These are phyloP conservation scores for Scophthalmus maximus DNA, from an alignment of 2,113 vertebrate species.

Conservation along the genomic window DNA sequence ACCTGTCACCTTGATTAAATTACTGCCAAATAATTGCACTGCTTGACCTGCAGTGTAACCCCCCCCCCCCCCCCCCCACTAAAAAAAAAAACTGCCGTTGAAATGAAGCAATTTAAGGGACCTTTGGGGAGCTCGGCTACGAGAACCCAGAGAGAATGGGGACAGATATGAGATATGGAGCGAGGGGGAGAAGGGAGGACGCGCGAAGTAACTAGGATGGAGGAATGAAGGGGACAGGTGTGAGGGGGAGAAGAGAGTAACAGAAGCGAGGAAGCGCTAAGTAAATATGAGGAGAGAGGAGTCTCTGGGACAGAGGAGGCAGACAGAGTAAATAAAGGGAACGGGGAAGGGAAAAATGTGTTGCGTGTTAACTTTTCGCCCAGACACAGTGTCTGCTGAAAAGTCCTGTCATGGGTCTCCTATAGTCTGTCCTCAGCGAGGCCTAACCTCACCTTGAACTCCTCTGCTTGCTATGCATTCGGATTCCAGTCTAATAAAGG, in stretches of 20 bases:
- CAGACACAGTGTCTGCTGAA: slow-evolving; percentile 10
- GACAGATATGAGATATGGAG: slow-evolving; percentile 64
- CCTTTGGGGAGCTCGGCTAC: slow-evolving; percentile 61
- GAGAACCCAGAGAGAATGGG: slow-evolving; percentile 57
- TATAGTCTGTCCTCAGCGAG: too few relatives aligned
- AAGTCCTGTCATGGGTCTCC: too few relatives aligned
- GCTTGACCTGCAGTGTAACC: slow-evolving; percentile 77
- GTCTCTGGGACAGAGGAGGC: slow-evolving; percentile 11
- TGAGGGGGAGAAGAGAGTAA: slow-evolving; percentile 1
- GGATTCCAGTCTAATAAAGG: slow-evolving; percentile 29
- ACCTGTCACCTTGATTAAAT: slow-evolving; percentile 74
- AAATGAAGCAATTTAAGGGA: slow-evolving; percentile 75
- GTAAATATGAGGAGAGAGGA: slow-evolving; percentile 24
- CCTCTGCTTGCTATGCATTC: slow-evolving; percentile 30
- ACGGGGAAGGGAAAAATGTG: background rate
- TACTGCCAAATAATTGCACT: slow-evolving; percentile 73
- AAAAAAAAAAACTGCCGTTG: slow-evolving; percentile 65
- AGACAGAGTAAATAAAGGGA: background rate
- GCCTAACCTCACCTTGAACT: slow-evolving; percentile 39
- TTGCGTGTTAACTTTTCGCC: background rate
- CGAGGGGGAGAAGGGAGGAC: slow-evolving; percentile 11
- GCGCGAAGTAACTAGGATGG: slow-evolving; percentile 36
- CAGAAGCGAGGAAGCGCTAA: too few relatives aligned
- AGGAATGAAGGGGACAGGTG: slow-evolving; percentile 38
- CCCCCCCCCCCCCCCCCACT: too few relatives aligned